Base-by-base conservation (phyloP, 1,140 invertebrate genomes). In the Antheraea pernyi region DNA sequence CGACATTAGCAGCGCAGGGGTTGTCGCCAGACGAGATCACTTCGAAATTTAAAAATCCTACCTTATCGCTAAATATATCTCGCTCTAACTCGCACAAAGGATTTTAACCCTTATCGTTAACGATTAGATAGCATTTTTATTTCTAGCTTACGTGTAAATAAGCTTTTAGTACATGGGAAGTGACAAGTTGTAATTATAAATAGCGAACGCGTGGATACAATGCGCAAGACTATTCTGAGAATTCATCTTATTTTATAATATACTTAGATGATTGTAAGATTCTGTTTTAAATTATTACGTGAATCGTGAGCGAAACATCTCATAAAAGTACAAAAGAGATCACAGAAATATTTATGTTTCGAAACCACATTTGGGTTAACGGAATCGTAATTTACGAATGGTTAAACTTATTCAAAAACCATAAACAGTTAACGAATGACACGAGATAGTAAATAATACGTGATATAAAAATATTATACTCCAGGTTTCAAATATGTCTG, bases 161-260 rank as follows among this genome's bases (percentile, higher is more conserved):
- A 75, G 79, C 68, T 79, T 79, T 81, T 81, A 77, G 19, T 66
- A 60, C 42, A 61, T 59, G 66, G 69, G 39, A 65, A 77, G 73
- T 85, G 85, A 81, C 77, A 84, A 83, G 78, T 83, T 82, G 81
- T 88, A 89, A 89, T 91, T 87, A 89, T 89, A 88, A 88, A 89
- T 91, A 89, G 87, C 87, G 83, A 85, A 83, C 80, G 84, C 81
- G 78, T 88, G 80, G 81, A 86, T 88, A 88, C 83, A 91, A 89
- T 85, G 73, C 78, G 84, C 83, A 88, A 87, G 83, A 78, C 73
- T 89, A 85, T 89, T 88, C 84, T 74, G 59, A 85, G 85, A 88
- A 88, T 84, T 84, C 76, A 71, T 80, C 73, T 84, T 82, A 79
- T 89, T 87, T 88, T 83, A 83, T 83, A 85, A 82, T 81, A 72